Conservation (phyloP, 2,888 invertebrate species). For the Microchrysa polita region DNA sequence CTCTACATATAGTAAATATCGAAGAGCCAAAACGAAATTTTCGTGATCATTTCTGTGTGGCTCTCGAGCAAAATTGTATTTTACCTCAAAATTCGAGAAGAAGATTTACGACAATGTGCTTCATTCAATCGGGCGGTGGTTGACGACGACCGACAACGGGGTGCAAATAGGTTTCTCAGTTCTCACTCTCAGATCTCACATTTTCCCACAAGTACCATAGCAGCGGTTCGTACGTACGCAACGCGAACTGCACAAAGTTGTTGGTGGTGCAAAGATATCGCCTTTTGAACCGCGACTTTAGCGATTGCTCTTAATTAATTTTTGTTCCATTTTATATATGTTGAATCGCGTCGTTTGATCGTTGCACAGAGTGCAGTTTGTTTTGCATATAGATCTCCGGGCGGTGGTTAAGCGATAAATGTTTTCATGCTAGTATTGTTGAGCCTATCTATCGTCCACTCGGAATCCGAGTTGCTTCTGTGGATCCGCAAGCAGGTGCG, state of each 20-base stretch:
- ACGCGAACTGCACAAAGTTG: background rate
- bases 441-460: background rate
- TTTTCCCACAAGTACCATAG: constrained; percentile 2
- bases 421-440: background rate
- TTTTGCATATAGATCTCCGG: background rate
- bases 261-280: background rate
- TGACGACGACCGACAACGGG: no score
- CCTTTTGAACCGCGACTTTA: background rate
- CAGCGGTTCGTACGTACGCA: background rate
- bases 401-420: background rate
- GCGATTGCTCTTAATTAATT: background rate
- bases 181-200: background rate
- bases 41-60: background rate
- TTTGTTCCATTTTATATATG: no score
- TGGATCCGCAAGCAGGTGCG: background rate
- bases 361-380: background rate
- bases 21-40: background rate
- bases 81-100: background rate
- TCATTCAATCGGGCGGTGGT: background rate
- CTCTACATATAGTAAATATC: constrained; percentile 7
- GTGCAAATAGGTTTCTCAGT: no score
- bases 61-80: background rate
- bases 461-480: background rate
- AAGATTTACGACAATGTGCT: background rate
- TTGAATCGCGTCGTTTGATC: background rate